Evolutionary conservation across 2,888 invertebrate genomes (phyloP).

Genomic region (Amphipyra tragopoginis): DNA sequence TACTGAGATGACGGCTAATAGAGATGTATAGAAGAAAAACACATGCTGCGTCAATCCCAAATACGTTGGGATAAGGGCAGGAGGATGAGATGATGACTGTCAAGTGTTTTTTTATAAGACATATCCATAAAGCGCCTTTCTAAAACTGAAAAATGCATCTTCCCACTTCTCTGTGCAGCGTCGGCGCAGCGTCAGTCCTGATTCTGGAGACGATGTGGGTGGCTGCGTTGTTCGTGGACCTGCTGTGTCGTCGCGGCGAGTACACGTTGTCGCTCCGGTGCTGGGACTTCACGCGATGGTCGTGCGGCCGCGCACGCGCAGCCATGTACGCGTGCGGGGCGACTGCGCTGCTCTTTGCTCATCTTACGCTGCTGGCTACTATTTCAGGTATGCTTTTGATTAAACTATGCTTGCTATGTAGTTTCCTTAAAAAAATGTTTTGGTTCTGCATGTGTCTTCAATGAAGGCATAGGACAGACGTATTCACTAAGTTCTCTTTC

Average conservation of each 20-base stretch:
- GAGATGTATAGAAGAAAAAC: too few species aligned
- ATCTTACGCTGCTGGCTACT: constrained; percentile 79
- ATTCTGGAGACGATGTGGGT: constrained; percentile 88
- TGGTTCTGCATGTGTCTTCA: too few species aligned
- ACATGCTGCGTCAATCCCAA: too few species aligned
- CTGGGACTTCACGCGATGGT: constrained; percentile 87
- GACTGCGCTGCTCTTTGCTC: constrained; percentile 83
- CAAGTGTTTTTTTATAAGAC: too few species aligned
- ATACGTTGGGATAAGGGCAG: too few species aligned
- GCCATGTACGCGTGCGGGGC: constrained; percentile 86
- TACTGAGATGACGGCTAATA: too few species aligned
- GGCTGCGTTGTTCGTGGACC: constrained; percentile 82
- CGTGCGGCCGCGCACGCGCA: constrained; percentile 83
- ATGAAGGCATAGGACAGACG: too few species aligned
- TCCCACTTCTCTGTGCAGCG: constrained; percentile 63
- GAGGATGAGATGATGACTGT: too few species aligned
- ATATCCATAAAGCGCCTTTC: too few species aligned
- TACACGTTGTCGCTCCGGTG: constrained; percentile 82
- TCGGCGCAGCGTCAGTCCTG: constrained; percentile 80
- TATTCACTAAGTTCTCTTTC: too few species aligned
- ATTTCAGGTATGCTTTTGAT: constrained; percentile 71
- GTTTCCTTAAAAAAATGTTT: too few species aligned
- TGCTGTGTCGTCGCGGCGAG: constrained; percentile 83
- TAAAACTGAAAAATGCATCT: not conserved
- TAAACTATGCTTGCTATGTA: too few species aligned